Evolutionary conservation across 2,888 invertebrate species (phyloP).

Genomic region (Drosophila melanosoma): DNA sequence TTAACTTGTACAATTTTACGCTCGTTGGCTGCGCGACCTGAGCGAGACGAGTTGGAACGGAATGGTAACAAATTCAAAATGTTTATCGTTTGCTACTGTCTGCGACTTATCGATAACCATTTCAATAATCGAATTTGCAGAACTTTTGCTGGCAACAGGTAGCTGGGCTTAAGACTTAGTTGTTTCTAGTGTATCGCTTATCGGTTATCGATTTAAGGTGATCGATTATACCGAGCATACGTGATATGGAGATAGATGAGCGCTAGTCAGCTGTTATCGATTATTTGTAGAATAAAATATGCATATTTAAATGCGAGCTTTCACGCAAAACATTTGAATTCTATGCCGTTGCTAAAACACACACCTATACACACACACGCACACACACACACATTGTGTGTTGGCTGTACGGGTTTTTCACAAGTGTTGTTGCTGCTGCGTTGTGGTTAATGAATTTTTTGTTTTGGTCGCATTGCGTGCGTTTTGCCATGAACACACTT

Average conservation of each 20-base stretch:
- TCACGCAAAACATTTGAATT: constrained; percentile 61
- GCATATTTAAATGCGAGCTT: constrained; percentile 22
- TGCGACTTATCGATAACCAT: constrained; percentile 32
- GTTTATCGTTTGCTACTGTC: constrained; percentile 4
- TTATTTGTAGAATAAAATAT: constrained; percentile 1
- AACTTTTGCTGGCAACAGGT: not conserved
- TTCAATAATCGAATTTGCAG: too few species aligned
- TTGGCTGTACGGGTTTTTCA: constrained; percentile 41
- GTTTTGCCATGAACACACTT: constrained; percentile 66
- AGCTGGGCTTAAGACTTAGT: not conserved
- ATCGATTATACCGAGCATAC: too few species aligned
- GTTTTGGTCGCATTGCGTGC: constrained; percentile 55
- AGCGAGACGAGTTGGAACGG: constrained; percentile 39
- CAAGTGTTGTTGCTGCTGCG: constrained; percentile 30
- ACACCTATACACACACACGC: not conserved
- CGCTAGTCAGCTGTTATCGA: not conserved
- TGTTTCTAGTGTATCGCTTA: not conserved
- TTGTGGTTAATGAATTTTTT: constrained; percentile 54
- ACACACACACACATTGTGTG: constrained; percentile 6
- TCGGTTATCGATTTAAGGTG: not conserved
- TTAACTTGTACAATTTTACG: constrained; percentile 72
- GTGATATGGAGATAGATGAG: not conserved
- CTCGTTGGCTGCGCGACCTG: constrained; percentile 49
- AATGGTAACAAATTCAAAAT: constrained; percentile 37
- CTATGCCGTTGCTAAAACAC: constrained; percentile 45